Base-by-base conservation (phyloP, 2,888 invertebrate species). In the Drosophila tripunctata region DNA sequence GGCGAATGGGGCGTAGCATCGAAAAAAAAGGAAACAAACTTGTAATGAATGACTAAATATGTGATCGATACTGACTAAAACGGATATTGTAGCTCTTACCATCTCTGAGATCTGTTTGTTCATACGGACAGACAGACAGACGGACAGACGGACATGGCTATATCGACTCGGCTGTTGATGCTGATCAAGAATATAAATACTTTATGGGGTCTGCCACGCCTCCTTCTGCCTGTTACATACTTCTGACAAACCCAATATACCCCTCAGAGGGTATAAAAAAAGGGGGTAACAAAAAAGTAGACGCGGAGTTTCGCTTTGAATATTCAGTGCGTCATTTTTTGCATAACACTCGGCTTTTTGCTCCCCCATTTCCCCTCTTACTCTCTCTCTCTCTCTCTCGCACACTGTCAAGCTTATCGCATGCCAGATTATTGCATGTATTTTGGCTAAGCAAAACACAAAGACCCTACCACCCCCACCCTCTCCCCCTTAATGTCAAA, bases 301-400 rank as follows among this genome's bases (percentile, higher is more conserved):
- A 27, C 71, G 78, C 71, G 63, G 47, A 88, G 74, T 77, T 78
- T 51, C 63, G 73, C 72, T 78, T 85, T 82, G 87, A 82, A 82
- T 82, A 80, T 82, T 86, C 87, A 86, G 81, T 87, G 81, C 84
- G 54, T 71, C 78, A 75, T 77, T 86, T 80, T 83, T 71, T 51
- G 55, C 55, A 61, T 48, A 47, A 41, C 31, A 17, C 60, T 61
- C 35, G 36, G 27, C 52, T 31, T 52, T 66, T 62, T 24, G 8
- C 8, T 1, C 24, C 24, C 24, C 8, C 7, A 2, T 7, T 4
- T 8, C 10, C 27, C 1, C 8, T 27, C n/a, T n/a, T n/a, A n/a
- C n/a, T n/a, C n/a, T 62, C 50, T 65, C 44, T 33, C 45, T 48
- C 19, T 56, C 50, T 43, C 54, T 64, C 24, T 15, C 21, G n/a